These are phyloP conservation scores for Bombus balteatus DNA, from an alignment of 1,140 invertebrate species.

Conservation along the genomic window DNA sequence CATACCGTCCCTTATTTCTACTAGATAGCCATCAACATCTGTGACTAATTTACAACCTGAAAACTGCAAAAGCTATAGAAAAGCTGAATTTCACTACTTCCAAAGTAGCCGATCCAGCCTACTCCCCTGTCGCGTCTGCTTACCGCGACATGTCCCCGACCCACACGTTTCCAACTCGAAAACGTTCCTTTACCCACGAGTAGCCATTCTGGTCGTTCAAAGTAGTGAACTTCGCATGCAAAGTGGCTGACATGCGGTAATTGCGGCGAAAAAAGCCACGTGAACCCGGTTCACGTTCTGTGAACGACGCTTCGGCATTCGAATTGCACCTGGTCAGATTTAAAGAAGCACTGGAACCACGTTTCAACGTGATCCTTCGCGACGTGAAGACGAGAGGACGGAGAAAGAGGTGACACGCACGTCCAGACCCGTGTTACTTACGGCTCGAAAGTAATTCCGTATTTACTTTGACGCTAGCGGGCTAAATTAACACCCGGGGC, in stretches of 20 bases:
- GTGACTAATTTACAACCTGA: no score
- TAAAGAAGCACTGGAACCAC: constrained; percentile 6
- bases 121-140: no score
- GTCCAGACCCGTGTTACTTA: constrained; percentile 48
- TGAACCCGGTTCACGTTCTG: constrained; percentile 26
- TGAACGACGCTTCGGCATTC: constrained; percentile 10
- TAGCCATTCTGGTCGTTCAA: neutral
- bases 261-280: neutral
- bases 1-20: neutral
- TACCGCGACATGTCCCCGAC: neutral
- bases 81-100: no score
- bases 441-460: constrained; percentile 54
- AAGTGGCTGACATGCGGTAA: constrained; percentile 19
- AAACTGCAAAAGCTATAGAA: no score
- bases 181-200: neutral
- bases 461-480: constrained; percentile 63
- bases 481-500: constrained; percentile 64
- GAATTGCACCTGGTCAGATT: constrained; percentile 25
- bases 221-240: neutral
- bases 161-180: neutral
- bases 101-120: no score
- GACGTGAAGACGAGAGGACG: neutral
- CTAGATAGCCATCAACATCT: no score
- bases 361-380: neutral
- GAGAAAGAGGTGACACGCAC: constrained; percentile 4